Evolutionary conservation across 2,113 vertebrate genomes (phyloP), one percentile per base, ranked within the genome.

Genomic region (Oenanthe oenanthe): DNA sequence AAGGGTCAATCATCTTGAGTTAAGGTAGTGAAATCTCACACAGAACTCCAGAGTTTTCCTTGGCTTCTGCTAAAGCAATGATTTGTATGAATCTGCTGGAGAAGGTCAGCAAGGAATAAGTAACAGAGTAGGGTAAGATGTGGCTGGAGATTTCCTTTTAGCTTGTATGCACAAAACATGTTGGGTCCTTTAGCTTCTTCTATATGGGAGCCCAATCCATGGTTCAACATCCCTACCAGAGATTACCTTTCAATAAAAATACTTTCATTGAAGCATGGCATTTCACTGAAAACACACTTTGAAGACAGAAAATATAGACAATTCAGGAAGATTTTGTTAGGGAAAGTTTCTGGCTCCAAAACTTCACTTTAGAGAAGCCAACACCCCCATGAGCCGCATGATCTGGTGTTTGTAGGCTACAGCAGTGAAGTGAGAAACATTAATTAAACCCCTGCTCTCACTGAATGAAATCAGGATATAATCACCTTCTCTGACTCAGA

Each of bases 301-400:
- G 17, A 36, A 53, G 58, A 7, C 6, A 70, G 58, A 80, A 92
- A 68, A 17, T 7, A 61, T 5, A 68, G 11, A 7, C 13, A 48
- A 18, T 81, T 86, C 29, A 58, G 26, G 40, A 85, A 53, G 8
- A 32, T 29, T 56, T 32, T 54, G 25, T 85, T 40, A 61, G 22
- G n/a, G 61, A 87, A 83, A 51, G 4, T 63, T 71, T 87, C 40
- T 72, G 48, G 28, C 40, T 87, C 48, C 66, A 63, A 9, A 78
- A 25, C 14, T 25, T 89, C 8, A 26, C 45, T 85, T 94, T 31
- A 54, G 40, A 85, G 53, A 4, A 6, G 50, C 40, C 20, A 58
- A 61, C 0, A 0, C 2, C 19, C 10, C 5, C 8, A 32, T 11
- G 47, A 81, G 25, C 12, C 47, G 11, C 6, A 13, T 17, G 36